Evolutionary conservation across 1,140 invertebrate genomes (phyloP), one percentile per base, ranked within the genome.

Genomic region (Ganaspis sp.): DNA sequence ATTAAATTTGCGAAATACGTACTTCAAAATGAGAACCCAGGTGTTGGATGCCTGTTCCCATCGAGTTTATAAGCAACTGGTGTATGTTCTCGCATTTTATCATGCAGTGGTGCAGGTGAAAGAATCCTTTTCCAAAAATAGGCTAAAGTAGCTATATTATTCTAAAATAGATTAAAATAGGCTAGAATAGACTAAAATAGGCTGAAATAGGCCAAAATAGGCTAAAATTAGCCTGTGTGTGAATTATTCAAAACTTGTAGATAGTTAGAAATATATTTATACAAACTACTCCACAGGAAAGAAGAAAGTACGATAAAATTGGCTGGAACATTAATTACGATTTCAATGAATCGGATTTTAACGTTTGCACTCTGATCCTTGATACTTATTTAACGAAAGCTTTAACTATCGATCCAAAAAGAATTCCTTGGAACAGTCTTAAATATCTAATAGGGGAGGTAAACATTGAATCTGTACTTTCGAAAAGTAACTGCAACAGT

Each of bases 301-400:
- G 97, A 58, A 93, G 96, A 82, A 98, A 97, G 88, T 98, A 98
- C 86, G 96, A 95, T 83, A 98, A 98, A 91, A 96, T 98, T 73
- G 97, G 97, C 1, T 98, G 97, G 97, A 98, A 98, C 86, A 96
- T 98, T 75, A 93, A 93, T 53, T 98, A 98, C 86, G 97, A 98
- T 91, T 98, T 98, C 88, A 97, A 96, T 85, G 96, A 98, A 90
- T 96, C 96, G 0, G 97, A 98, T 91, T 98, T 98, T 86, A 94
- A 94, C 74, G 96, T 98, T 15, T 97, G 96, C 87, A 93, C 95
- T 75, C 93, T 95, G 85, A 97, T 98, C 75, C 89, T 98, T 34
- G 93, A 95, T 69, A 96, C 95, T 6, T 98, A 98, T 89, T 90
- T 98, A 12, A 95, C 93, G 0, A 96, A 96, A 85, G 93, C 94